These are phyloP conservation scores for Calameuta pallipes DNA, from an alignment of 2,888 invertebrate species.

Conservation along the genomic window DNA sequence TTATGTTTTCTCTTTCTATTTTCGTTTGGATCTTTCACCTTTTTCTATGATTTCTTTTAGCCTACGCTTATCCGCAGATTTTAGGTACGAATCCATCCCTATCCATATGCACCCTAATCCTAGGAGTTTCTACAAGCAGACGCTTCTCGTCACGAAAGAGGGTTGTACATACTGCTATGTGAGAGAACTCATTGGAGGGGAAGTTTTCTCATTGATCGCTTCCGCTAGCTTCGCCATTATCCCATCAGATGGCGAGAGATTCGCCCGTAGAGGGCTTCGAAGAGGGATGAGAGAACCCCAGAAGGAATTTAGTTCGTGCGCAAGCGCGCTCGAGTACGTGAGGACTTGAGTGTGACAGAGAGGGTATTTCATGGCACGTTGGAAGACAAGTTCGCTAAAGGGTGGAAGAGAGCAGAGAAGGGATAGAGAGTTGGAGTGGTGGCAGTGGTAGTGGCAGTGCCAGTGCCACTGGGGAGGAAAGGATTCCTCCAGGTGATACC, in stretches of 20 bases:
- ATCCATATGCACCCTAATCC: background rate
- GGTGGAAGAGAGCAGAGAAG: background rate
- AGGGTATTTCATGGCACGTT: background rate
- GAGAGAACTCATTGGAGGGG: background rate
- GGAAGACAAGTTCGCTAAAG: background rate
- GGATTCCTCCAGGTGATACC: conserved; percentile 13
- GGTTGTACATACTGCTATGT: background rate
- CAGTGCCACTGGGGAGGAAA: conserved; percentile 5
- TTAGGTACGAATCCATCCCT: background rate
- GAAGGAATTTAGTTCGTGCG: background rate
- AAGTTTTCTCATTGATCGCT: conserved; percentile 37
- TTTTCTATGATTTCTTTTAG: background rate
- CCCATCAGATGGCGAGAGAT: conserved; percentile 38
- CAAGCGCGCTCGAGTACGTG: background rate
- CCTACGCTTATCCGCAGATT: background rate
- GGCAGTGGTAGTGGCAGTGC: conserved; percentile 12
- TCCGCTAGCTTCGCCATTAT: conserved; percentile 34
- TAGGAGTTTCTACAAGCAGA: background rate
- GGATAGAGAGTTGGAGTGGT: conserved; percentile 8
- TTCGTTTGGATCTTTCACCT: background rate
- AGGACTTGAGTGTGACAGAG: background rate
- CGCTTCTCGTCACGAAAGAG: background rate
- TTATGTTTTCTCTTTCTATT: conserved; percentile 23
- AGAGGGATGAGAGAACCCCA: background rate
- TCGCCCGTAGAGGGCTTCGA: background rate